Evolutionary conservation across 92 coral and sea anemone species (phyloP), one percentile per base, ranked within the genome.

Genomic region (Phenganax subtilis): DNA sequence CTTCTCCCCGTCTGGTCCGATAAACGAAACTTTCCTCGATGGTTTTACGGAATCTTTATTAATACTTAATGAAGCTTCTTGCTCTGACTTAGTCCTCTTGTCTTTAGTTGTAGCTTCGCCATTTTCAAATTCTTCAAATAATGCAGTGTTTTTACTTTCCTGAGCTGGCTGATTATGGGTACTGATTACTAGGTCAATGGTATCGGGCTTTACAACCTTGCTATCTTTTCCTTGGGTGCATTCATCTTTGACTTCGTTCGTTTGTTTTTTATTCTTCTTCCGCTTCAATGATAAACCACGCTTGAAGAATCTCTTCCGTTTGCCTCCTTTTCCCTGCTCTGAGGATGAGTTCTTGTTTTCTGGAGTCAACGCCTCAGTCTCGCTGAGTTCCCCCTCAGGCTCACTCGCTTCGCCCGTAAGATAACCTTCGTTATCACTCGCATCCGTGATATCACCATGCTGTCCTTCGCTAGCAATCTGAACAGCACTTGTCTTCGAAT

Each of bases 231-330:
- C 62, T 20, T 20, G 25, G 25, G 25, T 20, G 25, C 25, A 20
- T 20, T 20, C 25, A 20, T 20, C 25, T 63, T 65, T 62, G 83
- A 20, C 53, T 47, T 17, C 73, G 28, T 51, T 2, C 25, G 57
- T 67, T 51, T 79, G 67, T 29, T 79, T 79, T 29, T 79, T 79
- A 72, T 72, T 16, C 63, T 79, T 79, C 37, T 73, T 79, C 12
- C 83, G 83, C 61, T 69, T 64, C 61, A 79, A 63, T 27, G 83
- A 64, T 12, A 79, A 79, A 6, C 83, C 83, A n/a, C 83, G 83
- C 31, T 79, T 79, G 83, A 79, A 79, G 63, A 79, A 79, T 0
- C 63, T 10, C 62, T 79, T 79, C 28, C 62, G 54, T 59, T 79
- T 79, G 74, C 12, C 56, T 12, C 2, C 56, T 54, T 27, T 54